Percentiles rank a stretch among this genome's conserved stretches.
Evolutionary conservation across 2,797 vertebrate genomes (phyloP).

Genomic region (Pangasius krempfi): DNA sequence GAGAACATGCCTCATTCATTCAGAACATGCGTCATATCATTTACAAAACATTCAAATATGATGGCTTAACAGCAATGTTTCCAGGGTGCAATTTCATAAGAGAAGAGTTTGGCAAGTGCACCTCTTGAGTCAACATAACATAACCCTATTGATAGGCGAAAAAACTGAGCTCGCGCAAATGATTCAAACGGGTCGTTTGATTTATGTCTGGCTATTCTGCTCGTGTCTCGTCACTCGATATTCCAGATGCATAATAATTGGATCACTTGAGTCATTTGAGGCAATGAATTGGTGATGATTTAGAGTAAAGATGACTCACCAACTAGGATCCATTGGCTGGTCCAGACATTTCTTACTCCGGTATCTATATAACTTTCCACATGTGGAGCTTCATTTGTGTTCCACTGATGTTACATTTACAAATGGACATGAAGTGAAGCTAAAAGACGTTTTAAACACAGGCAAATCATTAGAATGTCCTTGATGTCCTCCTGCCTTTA

Average conservation of each 20-base stretch:
- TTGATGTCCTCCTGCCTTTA: neutral
- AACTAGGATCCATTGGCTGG: neutral
- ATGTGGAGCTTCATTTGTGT: neutral
- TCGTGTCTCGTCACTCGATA: neutral
- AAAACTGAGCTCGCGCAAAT: neutral
- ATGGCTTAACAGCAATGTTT: conserved; percentile 15
- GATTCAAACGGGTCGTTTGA: neutral
- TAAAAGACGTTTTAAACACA: neutral
- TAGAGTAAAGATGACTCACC: neutral
- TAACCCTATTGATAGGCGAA: neutral
- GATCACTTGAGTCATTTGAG: neutral
- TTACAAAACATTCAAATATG: conserved; percentile 16
- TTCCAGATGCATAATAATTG: conserved; percentile 20
- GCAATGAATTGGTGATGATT: conserved; percentile 14
- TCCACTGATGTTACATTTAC: neutral
- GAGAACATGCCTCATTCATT: neutral
- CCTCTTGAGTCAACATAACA: conserved; percentile 9
- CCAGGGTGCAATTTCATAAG: conserved; percentile 21
- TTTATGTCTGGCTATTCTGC: neutral
- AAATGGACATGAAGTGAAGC: neutral
- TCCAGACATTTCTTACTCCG: neutral
- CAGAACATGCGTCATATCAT: neutral
- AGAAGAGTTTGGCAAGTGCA: conserved; percentile 8
- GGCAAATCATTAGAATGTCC: neutral
- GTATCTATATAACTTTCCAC: neutral